Percentiles rank a stretch among this genome's conserved stretches.
These are phyloP conservation scores for Scalopus aquaticus DNA, from an alignment of 2,113 vertebrate genomes.

Conservation along the genomic window DNA sequence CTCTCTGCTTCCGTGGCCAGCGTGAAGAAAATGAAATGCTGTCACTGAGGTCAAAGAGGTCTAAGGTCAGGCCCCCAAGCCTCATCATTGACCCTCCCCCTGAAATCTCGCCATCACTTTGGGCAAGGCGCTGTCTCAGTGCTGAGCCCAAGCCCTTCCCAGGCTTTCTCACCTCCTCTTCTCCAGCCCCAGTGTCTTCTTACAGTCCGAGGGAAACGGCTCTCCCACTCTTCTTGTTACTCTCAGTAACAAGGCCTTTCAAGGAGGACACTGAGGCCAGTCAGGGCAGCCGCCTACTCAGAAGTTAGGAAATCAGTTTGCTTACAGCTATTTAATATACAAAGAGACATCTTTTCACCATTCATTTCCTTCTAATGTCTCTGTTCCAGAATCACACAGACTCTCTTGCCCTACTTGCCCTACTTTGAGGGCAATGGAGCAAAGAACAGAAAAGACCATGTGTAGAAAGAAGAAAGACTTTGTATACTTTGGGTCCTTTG, in stretches of 20 bases:
- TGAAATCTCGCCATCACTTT: not conserved
- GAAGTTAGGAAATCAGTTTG: not conserved
- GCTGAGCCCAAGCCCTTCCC: not conserved
- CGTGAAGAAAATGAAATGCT: not conserved
- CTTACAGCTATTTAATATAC: slow-evolving; percentile 90
- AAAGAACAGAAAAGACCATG: not conserved
- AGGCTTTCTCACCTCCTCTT: not conserved
- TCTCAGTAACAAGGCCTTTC: not conserved
- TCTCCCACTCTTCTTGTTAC: not conserved
- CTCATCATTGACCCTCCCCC: not conserved
- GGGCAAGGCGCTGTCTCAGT: not conserved
- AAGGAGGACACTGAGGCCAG: not conserved
- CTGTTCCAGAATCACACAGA: slow-evolving; percentile 75
- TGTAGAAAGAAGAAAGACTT: not conserved
- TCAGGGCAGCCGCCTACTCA: not conserved
- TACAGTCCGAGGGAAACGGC: not conserved
- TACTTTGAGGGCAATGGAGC: not conserved
- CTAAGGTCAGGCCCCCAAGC: not conserved
- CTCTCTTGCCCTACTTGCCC: slow-evolving; percentile 60
- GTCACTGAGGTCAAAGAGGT: not conserved
- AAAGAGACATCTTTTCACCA: slow-evolving; percentile 84
- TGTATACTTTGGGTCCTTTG: not conserved
- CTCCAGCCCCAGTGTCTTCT: not conserved
- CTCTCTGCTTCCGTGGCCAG: not conserved
- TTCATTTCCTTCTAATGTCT: slow-evolving; percentile 80